Base-by-base conservation (phyloP, 2,888 invertebrate genomes). In the Platerodrilus igneus region DNA sequence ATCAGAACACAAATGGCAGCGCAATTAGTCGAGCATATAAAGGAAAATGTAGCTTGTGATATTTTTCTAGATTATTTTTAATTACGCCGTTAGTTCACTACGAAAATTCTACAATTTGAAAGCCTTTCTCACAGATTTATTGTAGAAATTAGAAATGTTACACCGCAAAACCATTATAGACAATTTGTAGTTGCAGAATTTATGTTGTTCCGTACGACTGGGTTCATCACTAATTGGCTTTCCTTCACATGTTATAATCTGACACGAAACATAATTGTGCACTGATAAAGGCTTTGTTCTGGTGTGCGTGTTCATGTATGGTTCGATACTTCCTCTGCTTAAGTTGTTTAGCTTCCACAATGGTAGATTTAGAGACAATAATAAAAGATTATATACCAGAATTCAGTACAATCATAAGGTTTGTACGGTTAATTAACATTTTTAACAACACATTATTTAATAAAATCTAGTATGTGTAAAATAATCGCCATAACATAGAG, bases 181-280 rank as follows among this genome's bases (percentile, higher is more conserved):
- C 52, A 52, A 52, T 52, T 52, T 52, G 52, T 52, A 52, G 36
- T 45, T 41, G 35, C n/a, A n/a, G 52, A 51, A 56, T 59, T 60
- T 58, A 56, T 52, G 57, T 51, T 57, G 62, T 64, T 62, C 57
- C 60, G 59, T 59, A 56, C 62, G 58, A 60, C 57, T 61, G 61
- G 53, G 53, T 54, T 62, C 63, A 57, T 63, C 64, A 62, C 65
- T 65, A 66, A 66, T 65, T 66, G 66, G 62, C 64, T 62, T 62
- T 60, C 60, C 56, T 59, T 62, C 63, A 62, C 63, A 65, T 63
- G 64, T 64, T 64, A 64, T 65, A 66, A 65, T 64, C 63, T 57
- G 64, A 64, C 65, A 61, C 61, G 59, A 59, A 61, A 64, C 63
- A 63, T 64, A 66, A 65, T 66, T 64, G 64, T 62, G 59, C 63